Conservation (phyloP, 2,797 vertebrate species). For the Alcedo quadribrachys region DNA sequence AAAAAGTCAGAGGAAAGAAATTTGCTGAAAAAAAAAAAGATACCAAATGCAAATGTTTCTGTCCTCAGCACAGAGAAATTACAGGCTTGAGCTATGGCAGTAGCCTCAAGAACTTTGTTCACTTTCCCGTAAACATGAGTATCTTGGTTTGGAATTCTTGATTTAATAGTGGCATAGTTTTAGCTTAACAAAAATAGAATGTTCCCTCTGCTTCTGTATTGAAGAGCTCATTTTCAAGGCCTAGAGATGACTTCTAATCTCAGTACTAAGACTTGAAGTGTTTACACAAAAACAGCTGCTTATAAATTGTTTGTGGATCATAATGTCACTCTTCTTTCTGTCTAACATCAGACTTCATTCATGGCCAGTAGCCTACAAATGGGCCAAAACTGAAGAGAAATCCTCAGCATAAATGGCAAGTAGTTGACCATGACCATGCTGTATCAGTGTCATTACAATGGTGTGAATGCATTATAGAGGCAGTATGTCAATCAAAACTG, state of each 20-base stretch:
- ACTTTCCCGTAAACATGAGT: neutral
- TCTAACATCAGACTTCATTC: neutral
- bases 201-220: neutral
- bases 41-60: constrained; percentile 9
- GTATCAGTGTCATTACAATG: too few species aligned
- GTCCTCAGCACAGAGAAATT: neutral
- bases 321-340: neutral
- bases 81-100: neutral
- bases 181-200: neutral
- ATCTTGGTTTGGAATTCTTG: neutral
- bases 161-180: neutral
- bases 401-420: neutral
- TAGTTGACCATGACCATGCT: neutral
- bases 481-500: neutral
- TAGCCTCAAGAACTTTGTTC: neutral
- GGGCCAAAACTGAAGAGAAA: neutral
- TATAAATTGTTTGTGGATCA: neutral
- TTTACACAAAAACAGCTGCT: neutral
- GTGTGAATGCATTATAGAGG: too few species aligned
- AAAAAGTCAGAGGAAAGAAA: constrained; percentile 7
- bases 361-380: neutral
- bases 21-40: neutral
- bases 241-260: neutral
- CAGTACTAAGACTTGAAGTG: neutral
- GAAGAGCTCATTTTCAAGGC: neutral